Conservation (phyloP, 2,888 invertebrate species). For the Oligia latruncula region DNA sequence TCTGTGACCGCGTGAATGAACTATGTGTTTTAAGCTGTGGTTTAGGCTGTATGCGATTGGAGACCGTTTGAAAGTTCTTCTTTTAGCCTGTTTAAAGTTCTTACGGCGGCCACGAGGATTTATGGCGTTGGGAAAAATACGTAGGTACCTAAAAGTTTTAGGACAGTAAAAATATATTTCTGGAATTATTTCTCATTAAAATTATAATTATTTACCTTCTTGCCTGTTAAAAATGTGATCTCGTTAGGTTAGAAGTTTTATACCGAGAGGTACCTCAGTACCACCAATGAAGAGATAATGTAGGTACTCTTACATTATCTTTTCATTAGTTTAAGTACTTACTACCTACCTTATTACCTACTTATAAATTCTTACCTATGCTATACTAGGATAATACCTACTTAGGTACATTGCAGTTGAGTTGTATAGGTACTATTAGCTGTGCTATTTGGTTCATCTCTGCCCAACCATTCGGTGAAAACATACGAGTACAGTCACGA, state of each 20-base stretch:
- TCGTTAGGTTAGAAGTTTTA: background rate
- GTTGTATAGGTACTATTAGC: too few relatives aligned
- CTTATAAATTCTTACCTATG: too few relatives aligned
- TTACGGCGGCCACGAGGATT: background rate
- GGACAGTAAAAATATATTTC: background rate
- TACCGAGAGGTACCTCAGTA: background rate
- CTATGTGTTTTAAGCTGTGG: background rate
- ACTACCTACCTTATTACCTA: too few relatives aligned
- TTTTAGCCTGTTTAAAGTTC: slow-evolving; percentile 4
- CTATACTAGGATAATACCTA: too few relatives aligned
- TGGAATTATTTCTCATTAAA: background rate
- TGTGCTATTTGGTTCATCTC: too few relatives aligned
- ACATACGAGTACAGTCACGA: too few relatives aligned
- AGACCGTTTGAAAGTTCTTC: background rate
- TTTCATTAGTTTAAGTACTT: too few relatives aligned
- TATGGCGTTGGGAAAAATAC: background rate
- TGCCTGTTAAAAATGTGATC: background rate
- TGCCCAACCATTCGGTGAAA: too few relatives aligned
- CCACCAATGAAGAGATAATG: too few relatives aligned
- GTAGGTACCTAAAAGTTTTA: background rate
- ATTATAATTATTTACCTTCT: background rate
- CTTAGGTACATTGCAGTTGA: too few relatives aligned
- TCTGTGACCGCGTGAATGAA: slow-evolving; percentile 19
- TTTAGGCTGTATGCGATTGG: background rate
- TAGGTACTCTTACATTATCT: too few relatives aligned